Evolutionary conservation across 1,140 invertebrate genomes (phyloP).

Genomic region (Delia radicum): DNA sequence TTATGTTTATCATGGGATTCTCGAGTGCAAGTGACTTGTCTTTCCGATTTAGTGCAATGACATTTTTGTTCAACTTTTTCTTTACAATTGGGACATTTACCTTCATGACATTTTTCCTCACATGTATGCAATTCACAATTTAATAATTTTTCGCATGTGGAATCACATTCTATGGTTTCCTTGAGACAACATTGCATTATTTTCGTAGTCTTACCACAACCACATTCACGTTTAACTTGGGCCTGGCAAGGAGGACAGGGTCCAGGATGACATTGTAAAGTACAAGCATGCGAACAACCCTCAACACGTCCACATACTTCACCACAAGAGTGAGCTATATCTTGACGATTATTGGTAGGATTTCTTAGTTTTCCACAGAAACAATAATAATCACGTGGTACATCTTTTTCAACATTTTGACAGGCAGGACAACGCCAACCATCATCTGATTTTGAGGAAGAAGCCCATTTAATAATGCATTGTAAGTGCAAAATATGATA

Average conservation of each 20-base stretch:
- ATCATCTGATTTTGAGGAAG: conserved; percentile 73
- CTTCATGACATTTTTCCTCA: conserved; percentile 72
- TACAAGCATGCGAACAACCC: conserved; percentile 81
- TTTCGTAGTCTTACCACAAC: conserved; percentile 70
- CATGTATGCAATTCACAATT: conserved; percentile 78
- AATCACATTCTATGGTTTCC: conserved; percentile 69
- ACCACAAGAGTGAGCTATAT: conserved; percentile 86
- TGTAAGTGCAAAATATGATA: conserved; percentile 88
- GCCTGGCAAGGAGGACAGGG: conserved; percentile 79
- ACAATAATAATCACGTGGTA: conserved; percentile 76
- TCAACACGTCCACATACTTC: conserved; percentile 73
- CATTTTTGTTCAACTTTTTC: conserved; percentile 61
- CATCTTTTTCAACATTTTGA: conserved; percentile 68
- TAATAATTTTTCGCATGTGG: conserved; percentile 69
- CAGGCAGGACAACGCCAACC: conserved; percentile 92
- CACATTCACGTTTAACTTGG: conserved; percentile 66
- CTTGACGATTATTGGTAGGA: conserved; percentile 72
- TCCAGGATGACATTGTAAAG: conserved; percentile 87
- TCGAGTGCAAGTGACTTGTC: conserved; percentile 59
- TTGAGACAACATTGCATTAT: conserved; percentile 72
- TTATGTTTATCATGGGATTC: conserved; percentile 51
- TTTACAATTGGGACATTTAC: conserved; percentile 70
- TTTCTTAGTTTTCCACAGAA: conserved; percentile 79
- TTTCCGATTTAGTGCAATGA: conserved; percentile 52
- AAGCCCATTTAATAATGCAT: conserved; percentile 90